Conservation (phyloP, 2,888 invertebrate genomes). For the Agrilus mali region DNA sequence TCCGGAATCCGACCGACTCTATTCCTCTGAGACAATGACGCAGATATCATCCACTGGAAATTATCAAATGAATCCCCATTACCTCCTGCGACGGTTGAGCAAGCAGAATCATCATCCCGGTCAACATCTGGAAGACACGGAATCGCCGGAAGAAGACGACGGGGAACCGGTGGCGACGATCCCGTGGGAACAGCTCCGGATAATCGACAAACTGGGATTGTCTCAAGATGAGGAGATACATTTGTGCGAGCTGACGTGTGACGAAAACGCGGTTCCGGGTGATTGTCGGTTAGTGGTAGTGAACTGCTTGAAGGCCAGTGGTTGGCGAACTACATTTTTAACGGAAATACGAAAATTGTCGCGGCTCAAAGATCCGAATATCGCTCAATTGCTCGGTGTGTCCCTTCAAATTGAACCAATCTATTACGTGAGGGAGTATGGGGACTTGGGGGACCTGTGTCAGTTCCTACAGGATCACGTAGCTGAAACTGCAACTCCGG, state of each 20-base stretch:
- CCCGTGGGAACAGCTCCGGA: conserved; percentile 57
- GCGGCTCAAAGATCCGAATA: conserved; percentile 56
- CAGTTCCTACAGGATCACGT: conserved; percentile 72
- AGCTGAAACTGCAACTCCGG: conserved; percentile 54
- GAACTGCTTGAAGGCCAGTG: conserved; percentile 52
- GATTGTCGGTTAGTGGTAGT: conserved; percentile 53
- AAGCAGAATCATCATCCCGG: conserved; percentile 16
- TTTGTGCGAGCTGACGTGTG: conserved; percentile 43
- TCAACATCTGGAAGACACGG: conserved; percentile 37
- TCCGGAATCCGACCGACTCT: conserved; percentile 16
- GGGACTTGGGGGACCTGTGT: conserved; percentile 69
- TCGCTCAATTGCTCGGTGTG: conserved; percentile 60
- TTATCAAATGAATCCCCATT: conserved; percentile 29
- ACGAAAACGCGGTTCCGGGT: conserved; percentile 15
- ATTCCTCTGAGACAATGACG: conserved; percentile 20
- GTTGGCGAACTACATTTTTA: conserved; percentile 55
- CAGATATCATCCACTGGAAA: conserved; percentile 27
- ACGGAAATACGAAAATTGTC: conserved; percentile 59
- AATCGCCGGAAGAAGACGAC: conserved; percentile 34
- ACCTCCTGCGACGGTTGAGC: conserved; percentile 22
- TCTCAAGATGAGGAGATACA: conserved; percentile 67
- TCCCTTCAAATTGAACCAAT: conserved; percentile 61
- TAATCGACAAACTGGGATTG: conserved; percentile 64
- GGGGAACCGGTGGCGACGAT: conserved; percentile 43
- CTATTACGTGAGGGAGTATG: conserved; percentile 65